phyloP scores from a whole-genome alignment of 2,888 invertebrate genomes.

The Acheta domesticus region DNA sequence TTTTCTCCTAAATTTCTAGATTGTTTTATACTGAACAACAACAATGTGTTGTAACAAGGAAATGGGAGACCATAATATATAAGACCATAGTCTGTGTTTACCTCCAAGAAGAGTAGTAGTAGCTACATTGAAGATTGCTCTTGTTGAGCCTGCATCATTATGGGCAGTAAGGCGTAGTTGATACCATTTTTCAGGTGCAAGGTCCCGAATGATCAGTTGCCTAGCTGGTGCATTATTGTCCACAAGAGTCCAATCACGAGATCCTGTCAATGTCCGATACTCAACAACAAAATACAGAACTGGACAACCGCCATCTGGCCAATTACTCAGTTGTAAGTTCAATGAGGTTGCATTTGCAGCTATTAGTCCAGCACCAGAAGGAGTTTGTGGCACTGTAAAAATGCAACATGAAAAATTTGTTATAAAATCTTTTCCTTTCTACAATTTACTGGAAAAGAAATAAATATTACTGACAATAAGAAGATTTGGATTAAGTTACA shows the following conservation, averaged over 20 bases:
- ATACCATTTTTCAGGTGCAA: conserved; percentile 67
- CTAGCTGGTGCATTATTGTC: conserved; percentile 54
- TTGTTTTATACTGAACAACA: no score
- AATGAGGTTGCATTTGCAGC: conserved; percentile 76
- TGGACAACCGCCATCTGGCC: conserved; percentile 84
- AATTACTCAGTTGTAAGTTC: conserved; percentile 72
- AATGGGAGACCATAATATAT: background rate
- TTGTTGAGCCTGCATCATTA: conserved; percentile 69
- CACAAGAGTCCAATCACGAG: conserved; percentile 53
- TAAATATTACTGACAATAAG: no score
- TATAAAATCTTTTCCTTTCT: no score
- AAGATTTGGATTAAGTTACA: no score
- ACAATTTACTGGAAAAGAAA: no score
- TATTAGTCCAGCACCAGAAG: conserved; percentile 71
- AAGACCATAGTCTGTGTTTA: conserved; percentile 42
- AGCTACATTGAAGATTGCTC: conserved; percentile 66
- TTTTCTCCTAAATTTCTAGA: no score
- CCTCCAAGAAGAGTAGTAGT: conserved; percentile 70
- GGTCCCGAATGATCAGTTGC: conserved; percentile 57
- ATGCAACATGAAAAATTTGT: conserved; percentile 19
- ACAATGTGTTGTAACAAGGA: background rate
- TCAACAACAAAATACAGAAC: conserved; percentile 76
- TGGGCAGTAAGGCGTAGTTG: conserved; percentile 65
- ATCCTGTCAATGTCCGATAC: conserved; percentile 49
- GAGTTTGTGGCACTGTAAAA: conserved; percentile 61